Conservation (phyloP, 2,113 vertebrate species). For the Sarotherodon lohbergeri region DNA sequence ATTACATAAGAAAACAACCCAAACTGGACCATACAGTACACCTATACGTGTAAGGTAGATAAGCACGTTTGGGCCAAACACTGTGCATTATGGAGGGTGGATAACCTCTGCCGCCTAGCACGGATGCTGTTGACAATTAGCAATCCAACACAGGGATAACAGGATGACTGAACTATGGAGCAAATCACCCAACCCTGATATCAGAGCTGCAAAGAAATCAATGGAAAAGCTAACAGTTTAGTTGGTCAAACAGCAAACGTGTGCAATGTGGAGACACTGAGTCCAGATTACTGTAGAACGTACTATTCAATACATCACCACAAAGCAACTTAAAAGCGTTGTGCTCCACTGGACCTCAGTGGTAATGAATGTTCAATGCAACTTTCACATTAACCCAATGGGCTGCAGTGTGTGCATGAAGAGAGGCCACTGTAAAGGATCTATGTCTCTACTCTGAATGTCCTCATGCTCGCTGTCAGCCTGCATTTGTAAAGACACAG, state of each 20-base stretch:
- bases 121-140: not conserved
- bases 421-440: conserved; percentile 18
- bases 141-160: not conserved
- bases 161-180: not conserved
- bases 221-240: not conserved
- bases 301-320: not conserved
- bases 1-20: not conserved
- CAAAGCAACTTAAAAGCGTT: not conserved
- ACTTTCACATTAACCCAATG: not conserved
- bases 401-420: not conserved
- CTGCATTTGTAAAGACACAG: conserved; percentile 22
- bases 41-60: not conserved
- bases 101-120: not conserved
- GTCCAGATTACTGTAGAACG: not conserved
- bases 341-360: not conserved
- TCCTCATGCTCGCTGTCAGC: conserved; percentile 19
- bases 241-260: not conserved
- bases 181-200: not conserved
- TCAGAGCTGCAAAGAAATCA: not conserved
- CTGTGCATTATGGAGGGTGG: not conserved
- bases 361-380: conserved; percentile 9
- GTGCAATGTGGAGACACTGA: not conserved
- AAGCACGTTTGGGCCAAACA: not conserved
- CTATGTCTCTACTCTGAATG: not conserved
- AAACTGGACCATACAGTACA: not conserved